Base-by-base conservation (phyloP, 2,113 vertebrate species). In the Periophthalmodon schlosseri region DNA sequence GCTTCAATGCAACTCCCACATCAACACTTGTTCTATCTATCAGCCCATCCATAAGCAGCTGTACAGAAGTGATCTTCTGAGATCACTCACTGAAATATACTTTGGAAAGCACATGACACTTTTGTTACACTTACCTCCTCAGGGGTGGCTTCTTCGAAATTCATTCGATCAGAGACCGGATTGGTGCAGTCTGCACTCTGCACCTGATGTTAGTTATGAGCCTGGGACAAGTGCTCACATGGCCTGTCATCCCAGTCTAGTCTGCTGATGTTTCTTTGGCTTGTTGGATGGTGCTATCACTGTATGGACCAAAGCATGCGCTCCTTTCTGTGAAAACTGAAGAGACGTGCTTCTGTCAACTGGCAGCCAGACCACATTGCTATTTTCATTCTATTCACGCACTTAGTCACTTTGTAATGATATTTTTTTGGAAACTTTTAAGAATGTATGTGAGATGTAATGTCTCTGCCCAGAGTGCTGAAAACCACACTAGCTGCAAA, bases 401-500 rank as follows among this genome's bases (percentile, higher is more conserved):
- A 72, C 16, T 64, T 68, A 68, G 46, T 74, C 58, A 75, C 69
- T 80, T 68, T 77, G 75, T 74, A 76, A 71, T 77, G 49, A 68
- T 77, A 58, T 52, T 68, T 56, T 39, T 77, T 66, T 66, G 58
- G 60, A 73, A 63, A 72, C 50, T 57, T 58, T 57, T 28, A 61
- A 75, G 68, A 4, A 23, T 47, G 77, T 69, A 12, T 54, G 68
- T 23, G 47, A 74, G 70, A 80, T 49, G 5, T 10, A 23, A 67
- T 74, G 58, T 70, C 36, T 16, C n/a, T 61, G 54, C 75, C 58
- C 50, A 39, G 34, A 65, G 71, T 77, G 60, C 75, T 84, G 65
- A 86, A 79, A 82, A 70, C 33, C 56, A 82, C n/a, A 68, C 5
- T 56, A 80, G 71, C 58, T 77, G 56, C 60, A 71, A 73, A 81